Base-by-base conservation (phyloP, 2,888 invertebrate species). In the Osmoderma eremita region DNA sequence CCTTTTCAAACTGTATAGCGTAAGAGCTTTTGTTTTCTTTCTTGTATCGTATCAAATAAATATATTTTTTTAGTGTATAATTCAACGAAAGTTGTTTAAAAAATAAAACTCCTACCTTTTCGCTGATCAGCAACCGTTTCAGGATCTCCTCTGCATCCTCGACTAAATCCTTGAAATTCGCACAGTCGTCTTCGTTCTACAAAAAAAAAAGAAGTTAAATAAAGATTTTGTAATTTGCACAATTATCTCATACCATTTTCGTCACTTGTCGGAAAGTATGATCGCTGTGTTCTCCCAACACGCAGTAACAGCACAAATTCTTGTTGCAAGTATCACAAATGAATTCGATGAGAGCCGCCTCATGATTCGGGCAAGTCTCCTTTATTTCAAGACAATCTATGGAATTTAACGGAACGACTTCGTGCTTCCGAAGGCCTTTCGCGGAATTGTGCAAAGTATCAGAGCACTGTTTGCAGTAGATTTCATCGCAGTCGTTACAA, bases 291-390 rank as follows among this genome's bases (percentile, higher is more conserved):
- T 69, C 70, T 0, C 75, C 69, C 4, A 84, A 39, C 62, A 80
- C 75, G 68, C 85, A 86, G 53, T 82, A 80, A n/a, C 82, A 79
- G 67, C 86, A 86, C 1, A 76, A 72, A 1, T 75, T 70, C 20
- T 69, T 53, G n/a, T 79, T 67, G 71, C 86, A 86, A 10, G 77
- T 73, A 2, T 72, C 74, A 69, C 86, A 86, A 66, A 76, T 78
- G 72, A 83, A 82, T 15, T 82, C 83, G 18, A 79, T 22, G 1
- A 73, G 63, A 63, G 77, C 72, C 1, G 72, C 69, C 3, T 69
- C 48, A 73, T 84, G 84, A 36, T 72, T 71, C 0, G 70, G 51
- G 62, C 84, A 84, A 24, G 36, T 71, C 45, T 69, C 74, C 12
- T 36, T 66, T 2, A 76, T 54, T 61, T 73, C 72, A 8, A 71